Evolutionary conservation across 2,888 invertebrate species (phyloP).

Genomic region (Hecatera dysodea): DNA sequence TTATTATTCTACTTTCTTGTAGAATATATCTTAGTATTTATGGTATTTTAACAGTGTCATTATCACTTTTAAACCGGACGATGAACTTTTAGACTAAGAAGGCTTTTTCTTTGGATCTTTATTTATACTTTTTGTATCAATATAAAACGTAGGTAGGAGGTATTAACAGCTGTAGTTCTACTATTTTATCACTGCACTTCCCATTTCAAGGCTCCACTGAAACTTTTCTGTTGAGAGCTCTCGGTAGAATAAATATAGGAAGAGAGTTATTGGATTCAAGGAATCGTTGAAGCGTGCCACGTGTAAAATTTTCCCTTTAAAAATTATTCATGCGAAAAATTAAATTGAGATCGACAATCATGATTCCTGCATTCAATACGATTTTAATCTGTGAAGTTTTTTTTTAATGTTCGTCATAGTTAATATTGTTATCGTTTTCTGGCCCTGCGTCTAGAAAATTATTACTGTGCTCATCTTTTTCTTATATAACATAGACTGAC

Average conservation of each 20-base stretch:
- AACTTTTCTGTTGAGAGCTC: conserved; percentile 32
- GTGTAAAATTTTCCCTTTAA: conserved; percentile 34
- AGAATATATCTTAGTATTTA: not conserved
- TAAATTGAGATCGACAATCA: not conserved
- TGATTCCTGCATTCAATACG: conserved; percentile 2
- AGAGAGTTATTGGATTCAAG: conserved; percentile 47
- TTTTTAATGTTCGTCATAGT: not conserved
- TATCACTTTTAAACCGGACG: not conserved
- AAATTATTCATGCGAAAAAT: not conserved
- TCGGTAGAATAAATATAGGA: conserved; percentile 27
- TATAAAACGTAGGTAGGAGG: not conserved
- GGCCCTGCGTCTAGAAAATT: conserved; percentile 6
- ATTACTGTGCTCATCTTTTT: conserved; percentile 49
- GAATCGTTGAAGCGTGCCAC: conserved; percentile 21
- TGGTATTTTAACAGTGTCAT: not conserved
- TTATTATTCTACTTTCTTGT: conserved; percentile 11
- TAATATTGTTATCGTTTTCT: not conserved
- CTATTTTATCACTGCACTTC: conserved; percentile 17
- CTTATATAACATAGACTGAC: conserved; percentile 39
- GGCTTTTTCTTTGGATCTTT: not conserved
- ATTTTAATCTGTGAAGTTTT: not conserved
- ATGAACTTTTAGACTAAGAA: not conserved
- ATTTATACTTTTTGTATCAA: not conserved
- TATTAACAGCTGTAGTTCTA: not conserved
- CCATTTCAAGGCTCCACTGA: conserved; percentile 3